phyloP scores from a whole-genome alignment of 2,888 invertebrate species.

The Sussaba pulchella region DNA sequence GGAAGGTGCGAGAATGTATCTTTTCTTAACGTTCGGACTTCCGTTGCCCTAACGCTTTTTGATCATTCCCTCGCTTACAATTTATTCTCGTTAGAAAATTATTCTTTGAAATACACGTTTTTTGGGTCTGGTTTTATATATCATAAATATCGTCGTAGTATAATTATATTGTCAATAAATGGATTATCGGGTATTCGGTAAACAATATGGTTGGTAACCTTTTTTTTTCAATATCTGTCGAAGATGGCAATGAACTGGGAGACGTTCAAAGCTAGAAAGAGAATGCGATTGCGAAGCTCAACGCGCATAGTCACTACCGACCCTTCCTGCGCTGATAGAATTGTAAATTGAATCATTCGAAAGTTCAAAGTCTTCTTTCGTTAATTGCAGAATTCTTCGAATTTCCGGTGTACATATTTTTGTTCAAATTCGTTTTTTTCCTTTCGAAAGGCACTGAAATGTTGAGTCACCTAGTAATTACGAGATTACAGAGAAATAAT shows the following conservation, averaged over 20 bases:
- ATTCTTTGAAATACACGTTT: neutral
- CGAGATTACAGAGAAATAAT: neutral
- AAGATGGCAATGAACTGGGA: too few species aligned
- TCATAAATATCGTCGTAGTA: neutral
- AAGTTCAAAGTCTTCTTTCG: neutral
- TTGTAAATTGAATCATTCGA: too few species aligned
- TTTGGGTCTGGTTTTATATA: neutral
- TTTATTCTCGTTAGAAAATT: conserved; percentile 12
- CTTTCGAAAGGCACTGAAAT: too few species aligned
- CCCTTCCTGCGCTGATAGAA: too few species aligned
- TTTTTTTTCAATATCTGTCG: neutral
- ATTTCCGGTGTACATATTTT: too few species aligned
- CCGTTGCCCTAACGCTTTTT: conserved; percentile 7
- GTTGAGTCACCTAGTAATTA: too few species aligned
- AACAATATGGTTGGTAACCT: too few species aligned
- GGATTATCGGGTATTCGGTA: neutral
- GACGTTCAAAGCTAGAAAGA: too few species aligned
- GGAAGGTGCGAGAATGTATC: conserved; percentile 13
- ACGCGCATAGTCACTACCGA: too few species aligned
- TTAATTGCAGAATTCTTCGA: neutral
- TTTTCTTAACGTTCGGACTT: neutral
- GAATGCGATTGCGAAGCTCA: too few species aligned
- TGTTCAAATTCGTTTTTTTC: too few species aligned
- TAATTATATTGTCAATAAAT: neutral
- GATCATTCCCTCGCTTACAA: neutral